phyloP scores from a whole-genome alignment of 2,113 vertebrate genomes.

The Pelobates fuscus region DNA sequence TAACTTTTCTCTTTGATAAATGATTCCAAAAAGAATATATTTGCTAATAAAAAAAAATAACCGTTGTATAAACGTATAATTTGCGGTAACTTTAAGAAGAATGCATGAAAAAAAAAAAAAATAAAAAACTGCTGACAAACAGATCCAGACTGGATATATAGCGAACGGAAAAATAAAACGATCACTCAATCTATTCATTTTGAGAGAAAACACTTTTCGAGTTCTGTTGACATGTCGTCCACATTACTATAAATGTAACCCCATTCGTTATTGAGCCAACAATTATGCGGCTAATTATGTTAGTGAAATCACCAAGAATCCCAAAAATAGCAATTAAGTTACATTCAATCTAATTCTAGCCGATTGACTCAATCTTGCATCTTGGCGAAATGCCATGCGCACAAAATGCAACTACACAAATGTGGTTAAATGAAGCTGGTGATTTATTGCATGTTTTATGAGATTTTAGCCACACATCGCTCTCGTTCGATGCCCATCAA shows the following conservation, averaged over 20 bases:
- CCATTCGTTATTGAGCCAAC: conserved; percentile 5
- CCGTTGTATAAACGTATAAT: too few relatives aligned
- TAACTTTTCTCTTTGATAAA: too few relatives aligned
- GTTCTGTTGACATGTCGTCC: not conserved
- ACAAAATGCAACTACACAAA: not conserved
- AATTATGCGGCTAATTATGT: conserved; percentile 12
- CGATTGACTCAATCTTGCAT: conserved; percentile 10
- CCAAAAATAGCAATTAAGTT: conserved; percentile 6
- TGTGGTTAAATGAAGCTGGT: not conserved
- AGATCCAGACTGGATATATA: too few relatives aligned
- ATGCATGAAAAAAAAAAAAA: too few relatives aligned
- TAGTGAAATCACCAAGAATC: conserved; percentile 6
- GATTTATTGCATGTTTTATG: conserved; percentile 15
- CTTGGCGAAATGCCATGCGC: not conserved
- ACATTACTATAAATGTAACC: not conserved
- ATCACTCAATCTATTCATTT: not conserved
- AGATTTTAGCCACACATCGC: not conserved
- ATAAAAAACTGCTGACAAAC: too few relatives aligned
- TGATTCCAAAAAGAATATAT: too few relatives aligned
- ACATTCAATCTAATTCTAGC: not conserved
- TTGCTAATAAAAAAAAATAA: too few relatives aligned
- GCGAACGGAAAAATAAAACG: too few relatives aligned
- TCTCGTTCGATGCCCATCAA: not conserved
- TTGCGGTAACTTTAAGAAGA: too few relatives aligned
- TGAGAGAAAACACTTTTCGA: not conserved